Percentiles rank a stretch among this genome's conserved stretches.
Evolutionary conservation across 1,140 invertebrate species (phyloP).

Genomic region (Diachasmimorpha longicaudata): DNA sequence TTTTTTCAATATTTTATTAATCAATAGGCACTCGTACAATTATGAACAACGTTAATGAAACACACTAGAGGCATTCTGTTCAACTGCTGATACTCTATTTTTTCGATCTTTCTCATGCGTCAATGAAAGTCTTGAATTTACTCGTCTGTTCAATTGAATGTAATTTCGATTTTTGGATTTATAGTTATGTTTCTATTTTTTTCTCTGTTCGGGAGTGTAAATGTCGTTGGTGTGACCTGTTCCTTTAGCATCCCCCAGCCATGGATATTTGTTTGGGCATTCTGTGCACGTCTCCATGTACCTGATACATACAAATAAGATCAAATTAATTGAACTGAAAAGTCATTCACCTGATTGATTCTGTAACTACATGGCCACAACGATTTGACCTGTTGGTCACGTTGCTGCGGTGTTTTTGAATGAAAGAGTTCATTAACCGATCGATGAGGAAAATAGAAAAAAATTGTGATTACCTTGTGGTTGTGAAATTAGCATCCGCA

Average conservation of each 20-base stretch:
- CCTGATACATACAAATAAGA: slow-evolving; percentile 56
- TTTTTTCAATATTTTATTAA: slow-evolving; percentile 2
- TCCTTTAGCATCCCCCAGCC: slow-evolving; percentile 85
- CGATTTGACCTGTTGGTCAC: too few species aligned
- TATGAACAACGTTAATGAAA: slow-evolving; percentile 8
- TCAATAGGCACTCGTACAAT: slow-evolving; percentile 5
- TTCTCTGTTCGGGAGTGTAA: slow-evolving; percentile 75
- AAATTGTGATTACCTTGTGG: slow-evolving; percentile 66
- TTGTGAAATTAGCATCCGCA: slow-evolving; percentile 75
- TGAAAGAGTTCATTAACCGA: neutral
- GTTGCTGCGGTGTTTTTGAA: too few species aligned
- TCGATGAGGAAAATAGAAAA: neutral
- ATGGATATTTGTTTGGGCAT: slow-evolving; percentile 86
- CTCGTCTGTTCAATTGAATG: neutral
- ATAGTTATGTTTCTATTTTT: slow-evolving; percentile 34
- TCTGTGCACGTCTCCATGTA: slow-evolving; percentile 88
- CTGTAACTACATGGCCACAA: too few species aligned
- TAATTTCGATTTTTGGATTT: neutral
- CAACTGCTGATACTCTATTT: neutral
- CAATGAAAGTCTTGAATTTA: neutral
- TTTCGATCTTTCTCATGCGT: neutral
- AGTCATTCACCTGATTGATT: neutral
- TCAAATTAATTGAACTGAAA: neutral
- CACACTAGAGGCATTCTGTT: neutral
- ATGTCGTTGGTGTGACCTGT: slow-evolving; percentile 80